phyloP scores from a whole-genome alignment of 2,888 invertebrate species.

The Ichneumon xanthorius region DNA sequence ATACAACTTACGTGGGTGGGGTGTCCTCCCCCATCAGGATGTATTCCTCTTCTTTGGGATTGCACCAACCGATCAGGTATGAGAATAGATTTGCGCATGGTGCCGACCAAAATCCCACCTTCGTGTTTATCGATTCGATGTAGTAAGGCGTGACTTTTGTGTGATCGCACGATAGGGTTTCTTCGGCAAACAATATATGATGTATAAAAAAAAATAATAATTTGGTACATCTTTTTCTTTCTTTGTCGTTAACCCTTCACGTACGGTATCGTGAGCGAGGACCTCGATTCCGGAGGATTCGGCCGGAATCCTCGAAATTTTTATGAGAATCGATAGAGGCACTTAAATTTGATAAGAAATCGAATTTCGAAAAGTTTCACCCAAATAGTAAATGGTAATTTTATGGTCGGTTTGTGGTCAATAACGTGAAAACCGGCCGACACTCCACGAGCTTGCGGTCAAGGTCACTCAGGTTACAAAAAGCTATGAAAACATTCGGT shows the following conservation, averaged over 20 bases:
- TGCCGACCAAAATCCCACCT: slow-evolving; percentile 93
- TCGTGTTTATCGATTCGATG: slow-evolving; percentile 94
- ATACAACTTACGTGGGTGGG: slow-evolving; percentile 88
- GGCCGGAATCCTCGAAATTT: no score
- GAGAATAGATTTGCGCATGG: slow-evolving; percentile 93
- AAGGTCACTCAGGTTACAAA: no score
- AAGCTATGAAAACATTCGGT: no score
- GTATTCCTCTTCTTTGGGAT: slow-evolving; percentile 91
- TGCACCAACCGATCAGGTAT: slow-evolving; percentile 94
- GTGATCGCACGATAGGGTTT: slow-evolving; percentile 95
- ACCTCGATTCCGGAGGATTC: no score
- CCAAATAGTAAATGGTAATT: no score
- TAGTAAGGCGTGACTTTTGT: slow-evolving; percentile 96
- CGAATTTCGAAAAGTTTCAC: no score
- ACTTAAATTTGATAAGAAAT: no score
- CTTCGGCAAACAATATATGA: slow-evolving; percentile 85
- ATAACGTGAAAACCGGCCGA: no score
- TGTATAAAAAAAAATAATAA: slow-evolving; percentile 22
- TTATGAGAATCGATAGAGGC: no score
- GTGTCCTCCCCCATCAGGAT: slow-evolving; percentile 95
- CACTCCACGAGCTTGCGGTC: no score
- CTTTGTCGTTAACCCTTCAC: background rate
- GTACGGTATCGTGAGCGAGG: no score
- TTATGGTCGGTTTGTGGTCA: no score
- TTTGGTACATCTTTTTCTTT: slow-evolving; percentile 17